A percentile compares a stretch with the other conserved stretches of the same genome.
Conservation (phyloP, 1,140 invertebrate species). For the Cotesia vestalis region DNA sequence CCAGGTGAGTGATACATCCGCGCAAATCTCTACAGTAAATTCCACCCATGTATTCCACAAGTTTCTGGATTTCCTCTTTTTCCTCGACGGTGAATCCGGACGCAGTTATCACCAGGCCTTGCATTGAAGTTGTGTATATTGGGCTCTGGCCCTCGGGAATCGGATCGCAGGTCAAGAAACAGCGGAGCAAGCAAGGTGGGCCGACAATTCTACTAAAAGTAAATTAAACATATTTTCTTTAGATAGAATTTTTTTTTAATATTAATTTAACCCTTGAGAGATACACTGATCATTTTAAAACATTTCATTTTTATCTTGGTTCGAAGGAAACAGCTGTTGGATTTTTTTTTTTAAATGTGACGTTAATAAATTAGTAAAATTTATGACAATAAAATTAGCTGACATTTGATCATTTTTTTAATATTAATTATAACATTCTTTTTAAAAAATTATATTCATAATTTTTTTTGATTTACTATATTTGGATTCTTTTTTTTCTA, state of each 20-base stretch:
- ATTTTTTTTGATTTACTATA: too few species aligned
- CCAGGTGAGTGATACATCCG: constrained; percentile 81
- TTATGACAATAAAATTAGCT: too few species aligned
- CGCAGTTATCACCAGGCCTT: constrained; percentile 75
- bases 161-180: constrained; percentile 74
- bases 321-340: too few species aligned
- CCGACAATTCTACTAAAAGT: constrained; percentile 76
- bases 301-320: too few species aligned
- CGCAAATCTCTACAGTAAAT: constrained; percentile 76
- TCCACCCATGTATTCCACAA: constrained; percentile 86
- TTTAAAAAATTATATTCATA: too few species aligned
- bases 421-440: too few species aligned
- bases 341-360: too few species aligned
- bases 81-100: constrained; percentile 73
- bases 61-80: constrained; percentile 75
- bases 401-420: too few species aligned
- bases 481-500: too few species aligned
- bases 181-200: constrained; percentile 80
- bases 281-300: too few species aligned
- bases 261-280: too few species aligned
- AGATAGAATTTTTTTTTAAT: constrained; percentile 9
- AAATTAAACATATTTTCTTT: constrained; percentile 29
- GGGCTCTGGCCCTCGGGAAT: constrained; percentile 79
- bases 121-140: constrained; percentile 85
- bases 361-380: too few species aligned